Evolutionary conservation across 2,888 invertebrate species (phyloP).

Genomic region (Steromphala cineraria): DNA sequence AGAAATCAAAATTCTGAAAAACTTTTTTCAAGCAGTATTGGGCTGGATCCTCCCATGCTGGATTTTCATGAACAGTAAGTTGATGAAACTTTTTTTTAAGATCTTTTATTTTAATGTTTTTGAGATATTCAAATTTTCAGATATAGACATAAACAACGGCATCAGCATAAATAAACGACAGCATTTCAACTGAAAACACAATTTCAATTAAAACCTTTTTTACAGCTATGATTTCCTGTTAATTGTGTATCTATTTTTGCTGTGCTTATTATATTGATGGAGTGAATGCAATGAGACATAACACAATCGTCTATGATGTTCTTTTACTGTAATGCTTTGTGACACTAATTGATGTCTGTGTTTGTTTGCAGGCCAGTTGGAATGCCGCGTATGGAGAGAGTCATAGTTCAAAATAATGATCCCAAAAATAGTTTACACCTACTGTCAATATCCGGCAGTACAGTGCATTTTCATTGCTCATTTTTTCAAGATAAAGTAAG

Average conservation of each 20-base stretch:
- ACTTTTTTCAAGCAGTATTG: conserved; percentile 70
- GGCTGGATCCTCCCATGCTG: conserved; percentile 82
- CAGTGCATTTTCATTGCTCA: conserved; percentile 96
- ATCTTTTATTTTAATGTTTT: too few relatives aligned
- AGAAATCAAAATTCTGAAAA: conserved; percentile 56
- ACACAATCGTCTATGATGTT: too few relatives aligned
- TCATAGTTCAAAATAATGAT: conserved; percentile 91
- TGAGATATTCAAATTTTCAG: too few relatives aligned
- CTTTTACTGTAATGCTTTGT: not conserved
- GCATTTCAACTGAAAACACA: too few relatives aligned
- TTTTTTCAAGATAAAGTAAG: conserved; percentile 95
- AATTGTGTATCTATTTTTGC: too few relatives aligned
- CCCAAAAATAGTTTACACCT: conserved; percentile 91
- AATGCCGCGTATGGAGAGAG: conserved; percentile 88
- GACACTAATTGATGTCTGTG: not conserved
- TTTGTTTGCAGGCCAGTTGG: conserved; percentile 85
- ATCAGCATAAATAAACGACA: too few relatives aligned
- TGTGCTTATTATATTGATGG: too few relatives aligned
- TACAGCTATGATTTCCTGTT: too few relatives aligned
- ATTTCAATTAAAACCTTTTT: too few relatives aligned
- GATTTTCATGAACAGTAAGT: conserved; percentile 84
- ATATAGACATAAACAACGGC: too few relatives aligned
- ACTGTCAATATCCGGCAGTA: conserved; percentile 94
- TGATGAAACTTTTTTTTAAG: conserved; percentile 6
- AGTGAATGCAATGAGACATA: too few relatives aligned